phyloP scores from a whole-genome alignment of 1,140 invertebrate species.

The Pseudomyrmex cubaensis region DNA sequence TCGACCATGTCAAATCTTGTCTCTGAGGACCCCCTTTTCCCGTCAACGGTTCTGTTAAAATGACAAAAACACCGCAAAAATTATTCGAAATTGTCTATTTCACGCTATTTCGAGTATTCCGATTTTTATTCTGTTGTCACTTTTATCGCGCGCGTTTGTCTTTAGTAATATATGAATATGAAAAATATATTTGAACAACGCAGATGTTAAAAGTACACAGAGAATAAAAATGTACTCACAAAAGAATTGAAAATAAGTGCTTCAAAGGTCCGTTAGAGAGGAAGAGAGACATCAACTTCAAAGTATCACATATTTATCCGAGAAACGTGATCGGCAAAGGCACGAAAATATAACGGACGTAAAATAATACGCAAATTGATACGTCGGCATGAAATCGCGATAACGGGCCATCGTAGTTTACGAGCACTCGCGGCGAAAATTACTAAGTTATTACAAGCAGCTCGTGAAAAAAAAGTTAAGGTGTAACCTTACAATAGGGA shows the following conservation, averaged over 20 bases:
- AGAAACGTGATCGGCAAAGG: neutral
- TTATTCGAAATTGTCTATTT: neutral
- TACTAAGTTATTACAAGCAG: slow-evolving; percentile 35
- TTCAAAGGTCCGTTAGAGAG: neutral
- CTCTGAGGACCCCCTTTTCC: neutral
- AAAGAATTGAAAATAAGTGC: slow-evolving; percentile 19
- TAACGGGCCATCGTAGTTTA: slow-evolving; percentile 26
- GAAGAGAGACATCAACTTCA: neutral
- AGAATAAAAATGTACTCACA: neutral
- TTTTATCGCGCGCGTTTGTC: too few species aligned
- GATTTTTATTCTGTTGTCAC: too few species aligned
- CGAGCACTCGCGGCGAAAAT: slow-evolving; percentile 42
- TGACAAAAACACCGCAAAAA: neutral
- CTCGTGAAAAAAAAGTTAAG: slow-evolving; percentile 53
- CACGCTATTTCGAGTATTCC: too few species aligned
- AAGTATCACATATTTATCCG: neutral
- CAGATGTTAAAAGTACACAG: neutral
- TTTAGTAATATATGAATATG: too few species aligned
- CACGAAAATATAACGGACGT: neutral
- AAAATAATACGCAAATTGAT: slow-evolving; percentile 32
- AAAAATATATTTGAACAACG: neutral
- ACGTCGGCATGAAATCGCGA: neutral
- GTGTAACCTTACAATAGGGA: slow-evolving; percentile 14
- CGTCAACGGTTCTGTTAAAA: neutral
- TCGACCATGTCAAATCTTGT: slow-evolving; percentile 8